Evolutionary conservation across 2,113 vertebrate genomes (phyloP).

Genomic region (Cervus canadensis): DNA sequence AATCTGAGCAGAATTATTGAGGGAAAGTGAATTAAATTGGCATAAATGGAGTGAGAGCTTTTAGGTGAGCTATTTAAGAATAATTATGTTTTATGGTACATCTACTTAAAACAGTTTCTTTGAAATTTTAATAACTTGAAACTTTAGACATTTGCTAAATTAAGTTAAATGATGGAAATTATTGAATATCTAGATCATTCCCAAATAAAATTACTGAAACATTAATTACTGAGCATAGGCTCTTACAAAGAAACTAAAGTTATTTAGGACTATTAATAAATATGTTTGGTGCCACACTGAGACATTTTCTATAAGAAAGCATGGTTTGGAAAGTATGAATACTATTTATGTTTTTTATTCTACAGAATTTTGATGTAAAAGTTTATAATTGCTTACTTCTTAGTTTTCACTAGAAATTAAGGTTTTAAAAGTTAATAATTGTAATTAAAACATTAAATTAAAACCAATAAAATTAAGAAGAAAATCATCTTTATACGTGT

Average conservation of each 20-base stretch:
- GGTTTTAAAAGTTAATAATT: neutral
- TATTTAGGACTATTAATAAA: neutral
- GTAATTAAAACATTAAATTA: neutral
- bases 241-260: neutral
- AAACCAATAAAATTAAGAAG: neutral
- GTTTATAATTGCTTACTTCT: neutral
- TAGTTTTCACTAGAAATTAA: neutral
- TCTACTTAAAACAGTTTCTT: neutral
- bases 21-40: neutral
- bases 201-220: neutral
- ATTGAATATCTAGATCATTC: neutral
- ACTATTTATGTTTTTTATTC: neutral
- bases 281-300: neutral
- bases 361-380: neutral
- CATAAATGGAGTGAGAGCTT: neutral
- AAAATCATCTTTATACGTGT: neutral
- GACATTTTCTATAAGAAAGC: neutral
- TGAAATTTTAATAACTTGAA: neutral
- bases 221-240: neutral
- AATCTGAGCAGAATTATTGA: neutral
- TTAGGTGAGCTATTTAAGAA: neutral
- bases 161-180: neutral
- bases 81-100: neutral
- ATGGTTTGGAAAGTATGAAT: neutral
- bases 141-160: neutral